These are phyloP conservation scores for fruit fly (Drosophila melanogaster) DNA, from an alignment of 1,140 invertebrate genomes.

Conservation along the genomic window Release_6_plus_ISO1_MT NT_037436.4:14344001-14344500, in stretches of 20 bases:
- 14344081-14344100: background rate
- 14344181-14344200: background rate
- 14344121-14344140: constrained; percentile 2
- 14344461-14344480: constrained; percentile 65
- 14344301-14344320: constrained; percentile 67
- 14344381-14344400: constrained; percentile 25
- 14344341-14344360: constrained; percentile 26
- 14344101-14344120: background rate
- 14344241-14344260: constrained; percentile 19
- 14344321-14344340: constrained; percentile 81
- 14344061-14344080: background rate
- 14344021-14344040: background rate
- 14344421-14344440: constrained; percentile 34
- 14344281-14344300: constrained; percentile 41
- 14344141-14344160: background rate
- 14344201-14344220: constrained; percentile 16
- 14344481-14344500: constrained; percentile 11
- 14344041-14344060: background rate
- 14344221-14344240: constrained; percentile 12
- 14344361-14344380: constrained; percentile 18
- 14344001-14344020: background rate
- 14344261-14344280: constrained; percentile 41
- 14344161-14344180: background rate
- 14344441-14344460: constrained; percentile 72
- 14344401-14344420: constrained; percentile 53